Conservation (phyloP, 2,113 vertebrate species). For the Terrapene triunguis region DNA sequence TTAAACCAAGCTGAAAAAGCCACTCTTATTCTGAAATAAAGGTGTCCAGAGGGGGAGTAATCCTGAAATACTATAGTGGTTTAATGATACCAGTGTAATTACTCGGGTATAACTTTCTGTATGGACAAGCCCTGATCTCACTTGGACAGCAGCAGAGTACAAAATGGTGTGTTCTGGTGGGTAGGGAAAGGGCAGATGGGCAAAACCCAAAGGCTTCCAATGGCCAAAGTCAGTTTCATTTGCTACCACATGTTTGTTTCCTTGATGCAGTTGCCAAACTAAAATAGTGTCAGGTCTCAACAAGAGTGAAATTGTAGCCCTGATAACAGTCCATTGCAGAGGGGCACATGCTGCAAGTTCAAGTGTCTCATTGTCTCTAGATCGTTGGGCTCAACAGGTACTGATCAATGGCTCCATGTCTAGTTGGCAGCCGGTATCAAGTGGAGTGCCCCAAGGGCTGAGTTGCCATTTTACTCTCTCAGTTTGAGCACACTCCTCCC, state of each 20-base stretch:
- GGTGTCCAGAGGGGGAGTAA: neutral
- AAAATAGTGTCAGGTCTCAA: neutral
- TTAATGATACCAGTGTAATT: neutral
- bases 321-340: neutral
- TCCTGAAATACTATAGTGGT: neutral
- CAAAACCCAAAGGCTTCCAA: no score
- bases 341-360: neutral
- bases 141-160: neutral
- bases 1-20: neutral
- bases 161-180: neutral
- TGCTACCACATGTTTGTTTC: neutral
- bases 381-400: no score
- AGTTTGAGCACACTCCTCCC: neutral
- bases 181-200: neutral
- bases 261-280: neutral
- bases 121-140: neutral
- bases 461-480: neutral
- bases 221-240: neutral
- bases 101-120: neutral
- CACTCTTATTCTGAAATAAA: neutral
- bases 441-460: no score
- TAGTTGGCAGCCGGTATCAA: no score
- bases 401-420: no score
- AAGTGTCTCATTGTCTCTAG: neutral
- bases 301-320: neutral